Percentiles rank a stretch among this genome's conserved stretches.
These are phyloP conservation scores for Neoniphon sammara DNA, from an alignment of 2,797 vertebrate species.

Conservation along the genomic window DNA sequence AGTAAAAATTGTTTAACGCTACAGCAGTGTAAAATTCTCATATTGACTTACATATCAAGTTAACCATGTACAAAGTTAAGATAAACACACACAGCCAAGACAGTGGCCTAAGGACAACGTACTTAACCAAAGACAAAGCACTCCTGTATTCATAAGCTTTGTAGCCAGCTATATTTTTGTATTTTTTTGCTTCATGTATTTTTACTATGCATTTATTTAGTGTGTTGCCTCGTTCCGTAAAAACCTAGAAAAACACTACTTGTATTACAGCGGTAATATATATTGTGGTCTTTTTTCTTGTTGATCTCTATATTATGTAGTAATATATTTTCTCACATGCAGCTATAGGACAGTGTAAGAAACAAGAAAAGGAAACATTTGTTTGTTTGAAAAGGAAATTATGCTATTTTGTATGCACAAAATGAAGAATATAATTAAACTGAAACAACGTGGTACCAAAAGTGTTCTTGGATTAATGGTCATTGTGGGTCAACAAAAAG, in stretches of 20 bases:
- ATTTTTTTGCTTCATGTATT: conserved; percentile 71
- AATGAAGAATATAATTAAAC: conserved; percentile 80
- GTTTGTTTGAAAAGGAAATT: conserved; percentile 74
- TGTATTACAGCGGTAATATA: conserved; percentile 84
- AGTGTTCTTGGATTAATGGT: background rate
- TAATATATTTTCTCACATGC: conserved; percentile 88
- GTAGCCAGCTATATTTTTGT: conserved; percentile 82
- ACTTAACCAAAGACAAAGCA: conserved; percentile 82
- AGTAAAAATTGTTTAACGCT: background rate
- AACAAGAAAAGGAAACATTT: conserved; percentile 71
- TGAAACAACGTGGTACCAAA: conserved; percentile 76
- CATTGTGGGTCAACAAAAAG: background rate
- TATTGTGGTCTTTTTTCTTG: conserved; percentile 80
- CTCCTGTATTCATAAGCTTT: conserved; percentile 78
- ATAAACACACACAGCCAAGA: conserved; percentile 9
- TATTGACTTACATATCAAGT: background rate
- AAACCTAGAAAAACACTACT: conserved; percentile 70
- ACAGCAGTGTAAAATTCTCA: conserved; percentile 1
- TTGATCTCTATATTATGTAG: conserved; percentile 82
- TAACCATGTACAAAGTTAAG: conserved; percentile 9
- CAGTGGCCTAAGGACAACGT: conserved; percentile 47
- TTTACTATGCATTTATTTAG: conserved; percentile 72
- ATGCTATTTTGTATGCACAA: conserved; percentile 82
- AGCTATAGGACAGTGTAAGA: conserved; percentile 78
- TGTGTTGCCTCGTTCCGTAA: conserved; percentile 63